These are phyloP conservation scores for Xylophagus ater DNA, from an alignment of 2,888 invertebrate species.

Conservation along the genomic window DNA sequence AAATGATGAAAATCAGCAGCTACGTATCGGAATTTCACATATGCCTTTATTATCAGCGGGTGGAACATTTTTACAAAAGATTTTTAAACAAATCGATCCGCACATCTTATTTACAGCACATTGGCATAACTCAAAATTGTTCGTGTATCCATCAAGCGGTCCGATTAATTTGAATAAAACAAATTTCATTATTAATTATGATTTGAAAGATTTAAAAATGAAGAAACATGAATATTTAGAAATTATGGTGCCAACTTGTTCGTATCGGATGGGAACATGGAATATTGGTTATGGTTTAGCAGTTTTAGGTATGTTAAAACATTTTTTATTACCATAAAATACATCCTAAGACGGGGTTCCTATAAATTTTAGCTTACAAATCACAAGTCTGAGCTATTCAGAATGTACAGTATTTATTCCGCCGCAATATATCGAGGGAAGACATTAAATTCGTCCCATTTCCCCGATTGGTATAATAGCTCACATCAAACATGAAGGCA, in stretches of 20 bases:
- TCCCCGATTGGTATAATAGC: too few species aligned
- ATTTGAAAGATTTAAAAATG: conserved; percentile 27
- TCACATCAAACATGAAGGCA: too few species aligned
- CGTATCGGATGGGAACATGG: conserved; percentile 88
- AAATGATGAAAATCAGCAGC: conserved; percentile 29
- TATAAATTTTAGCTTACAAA: too few species aligned
- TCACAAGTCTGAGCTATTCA: too few species aligned
- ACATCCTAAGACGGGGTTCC: too few species aligned
- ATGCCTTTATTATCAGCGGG: conserved; percentile 47
- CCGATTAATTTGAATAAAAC: conserved; percentile 32
- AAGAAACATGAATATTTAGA: conserved; percentile 48
- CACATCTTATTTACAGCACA: conserved; percentile 60
- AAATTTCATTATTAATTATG: conserved; percentile 28
- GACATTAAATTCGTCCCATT: too few species aligned
- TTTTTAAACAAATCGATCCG: conserved; percentile 52
- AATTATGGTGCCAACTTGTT: conserved; percentile 86
- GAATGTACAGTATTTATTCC: too few species aligned
- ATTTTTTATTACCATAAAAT: not conserved
- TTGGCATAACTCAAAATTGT: conserved; percentile 45
- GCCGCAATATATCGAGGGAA: too few species aligned
- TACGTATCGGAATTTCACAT: conserved; percentile 57
- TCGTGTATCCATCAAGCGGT: conserved; percentile 29
- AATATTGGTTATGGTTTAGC: conserved; percentile 81
- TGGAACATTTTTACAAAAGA: conserved; percentile 39
- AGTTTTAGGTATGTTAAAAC: conserved; percentile 52